Percentiles rank a stretch among this genome's conserved stretches.
phyloP scores from a whole-genome alignment of 2,113 vertebrate species.

The Falcunculus frontatus region DNA sequence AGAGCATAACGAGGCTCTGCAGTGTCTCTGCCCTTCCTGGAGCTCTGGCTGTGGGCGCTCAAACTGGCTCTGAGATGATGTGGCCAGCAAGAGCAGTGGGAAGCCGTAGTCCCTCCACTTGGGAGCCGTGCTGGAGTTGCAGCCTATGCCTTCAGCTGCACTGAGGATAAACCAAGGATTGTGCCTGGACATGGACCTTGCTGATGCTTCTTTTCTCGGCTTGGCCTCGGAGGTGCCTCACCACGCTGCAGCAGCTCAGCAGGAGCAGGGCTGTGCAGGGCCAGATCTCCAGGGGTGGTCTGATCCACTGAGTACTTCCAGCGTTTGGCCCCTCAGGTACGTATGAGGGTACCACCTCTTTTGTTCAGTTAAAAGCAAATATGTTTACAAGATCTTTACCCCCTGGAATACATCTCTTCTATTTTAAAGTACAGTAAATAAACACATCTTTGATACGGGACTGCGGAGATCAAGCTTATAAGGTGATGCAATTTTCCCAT shows the following conservation, averaged over 20 bases:
- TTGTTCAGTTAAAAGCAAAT: not conserved
- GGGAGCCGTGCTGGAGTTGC: fast-evolving
- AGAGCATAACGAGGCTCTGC: not conserved
- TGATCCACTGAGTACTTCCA: fast-evolving
- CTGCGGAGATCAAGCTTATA: not conserved
- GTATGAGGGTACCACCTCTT: not conserved
- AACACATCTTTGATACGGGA: not conserved
- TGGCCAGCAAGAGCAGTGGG: fast-evolving
- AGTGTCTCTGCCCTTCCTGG: not conserved
- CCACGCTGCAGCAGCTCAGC: not conserved
- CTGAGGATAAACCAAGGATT: not conserved
- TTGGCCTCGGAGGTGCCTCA: not conserved
- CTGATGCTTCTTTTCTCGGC: not conserved
- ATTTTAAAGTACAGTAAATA: not conserved
- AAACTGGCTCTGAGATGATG: not conserved
- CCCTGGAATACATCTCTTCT: not conserved
- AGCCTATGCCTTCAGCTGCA: not conserved
- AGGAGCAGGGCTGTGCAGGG: not conserved
- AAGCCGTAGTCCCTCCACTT: fast-evolving
- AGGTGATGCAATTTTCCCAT: not conserved
- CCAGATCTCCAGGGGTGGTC: fast-evolving
- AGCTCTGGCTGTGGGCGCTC: not conserved
- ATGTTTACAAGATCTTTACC: not conserved
- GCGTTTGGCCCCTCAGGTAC: not conserved
- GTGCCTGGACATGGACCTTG: fast-evolving